Base-by-base conservation (phyloP, 1,140 invertebrate genomes). In the Drosophila sulfurigaster region DNA sequence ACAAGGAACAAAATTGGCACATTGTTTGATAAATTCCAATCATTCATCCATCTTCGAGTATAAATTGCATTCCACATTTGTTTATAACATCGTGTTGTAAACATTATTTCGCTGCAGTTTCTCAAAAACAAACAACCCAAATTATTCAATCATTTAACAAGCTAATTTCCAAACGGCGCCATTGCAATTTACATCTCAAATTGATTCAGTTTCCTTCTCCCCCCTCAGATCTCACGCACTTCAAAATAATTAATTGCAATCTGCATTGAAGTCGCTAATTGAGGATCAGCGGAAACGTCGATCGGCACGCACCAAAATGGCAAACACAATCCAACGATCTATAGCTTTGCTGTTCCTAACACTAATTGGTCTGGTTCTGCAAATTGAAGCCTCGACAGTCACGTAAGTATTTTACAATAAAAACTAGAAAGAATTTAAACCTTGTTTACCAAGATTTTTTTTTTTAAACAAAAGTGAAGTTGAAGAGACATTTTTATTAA, bases 1-100 rank as follows among this genome's bases (percentile, higher is more conserved):
- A 67, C 78, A 70, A 80, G 78, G 78, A 80, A 80, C 65, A 57
- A 25, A 79, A 80, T 80, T 59, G 20, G 64, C 76, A 67, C 48
- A 54, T 79, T 79, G 69, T 79, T 79, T 79, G 35, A 79, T 72
- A 52, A 51, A 32, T 13, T 8, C 25, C 25, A 25, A 49, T 45
- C 35, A 43, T 45, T 59, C 56, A 68, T 56, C 11, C 28, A 13
- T n/a, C 25, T 20, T 25, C 43, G 28, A 16, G 16, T 41, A 65
- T 56, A 46, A 46, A 43, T 16, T 62, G 56, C 66, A 41, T 30
- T 43, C 51, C 51, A 49, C 10, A 10, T 65, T 52, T 64, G 71
- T 63, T 60, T 62, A 69, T 52, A 28, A 28, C 5, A 56, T 38
- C 32, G 3, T 10, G 16, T 4, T 20, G 20, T 78, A 82, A 78